A percentile compares a stretch with the other conserved stretches of the same genome.
These are phyloP conservation scores for Gobiocypris rarus DNA, from an alignment of 2,113 vertebrate species.

Conservation along the genomic window DNA sequence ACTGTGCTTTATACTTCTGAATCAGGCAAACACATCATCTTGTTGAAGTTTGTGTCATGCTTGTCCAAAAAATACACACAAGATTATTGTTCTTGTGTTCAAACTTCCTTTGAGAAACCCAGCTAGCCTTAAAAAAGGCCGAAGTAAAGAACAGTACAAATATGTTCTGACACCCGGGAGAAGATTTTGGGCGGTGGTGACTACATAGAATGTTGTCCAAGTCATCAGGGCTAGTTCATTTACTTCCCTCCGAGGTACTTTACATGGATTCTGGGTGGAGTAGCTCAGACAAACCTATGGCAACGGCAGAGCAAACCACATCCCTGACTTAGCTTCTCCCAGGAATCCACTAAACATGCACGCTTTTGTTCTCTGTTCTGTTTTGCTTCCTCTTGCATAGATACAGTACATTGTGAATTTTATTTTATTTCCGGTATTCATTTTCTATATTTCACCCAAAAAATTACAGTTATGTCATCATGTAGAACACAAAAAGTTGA, in stretches of 20 bases:
- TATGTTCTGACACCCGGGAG: slow-evolving; percentile 18
- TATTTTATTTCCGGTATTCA: too few relatives aligned
- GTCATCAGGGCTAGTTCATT: slow-evolving; percentile 26
- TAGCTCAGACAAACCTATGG: slow-evolving; percentile 7
- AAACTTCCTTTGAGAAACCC: slow-evolving; percentile 16
- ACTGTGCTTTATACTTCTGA: background rate
- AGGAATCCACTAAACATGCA: slow-evolving; percentile 35
- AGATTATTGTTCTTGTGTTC: slow-evolving; percentile 4
- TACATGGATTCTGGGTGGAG: slow-evolving; percentile 7
- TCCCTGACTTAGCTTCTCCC: slow-evolving; percentile 29
- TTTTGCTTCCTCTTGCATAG: slow-evolving; percentile 11
- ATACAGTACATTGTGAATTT: slow-evolving; percentile 14
- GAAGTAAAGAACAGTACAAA: slow-evolving; percentile 34
- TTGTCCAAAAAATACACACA: slow-evolving; percentile 38
- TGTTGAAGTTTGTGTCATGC: background rate
- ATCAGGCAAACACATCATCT: background rate
- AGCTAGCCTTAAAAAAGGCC: slow-evolving; percentile 26
- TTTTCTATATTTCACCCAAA: background rate
- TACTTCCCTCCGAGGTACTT: slow-evolving; percentile 27
- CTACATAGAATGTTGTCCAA: slow-evolving; percentile 28
- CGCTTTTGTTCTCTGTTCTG: slow-evolving; percentile 30
- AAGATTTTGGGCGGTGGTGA: slow-evolving; percentile 24
- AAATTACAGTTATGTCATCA: background rate
- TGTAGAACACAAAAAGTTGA: background rate
- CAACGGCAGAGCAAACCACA: slow-evolving; percentile 15